Base-by-base conservation (phyloP, 92 coral and sea anemone genomes). In the Palythoa caribaeorum region DNA sequence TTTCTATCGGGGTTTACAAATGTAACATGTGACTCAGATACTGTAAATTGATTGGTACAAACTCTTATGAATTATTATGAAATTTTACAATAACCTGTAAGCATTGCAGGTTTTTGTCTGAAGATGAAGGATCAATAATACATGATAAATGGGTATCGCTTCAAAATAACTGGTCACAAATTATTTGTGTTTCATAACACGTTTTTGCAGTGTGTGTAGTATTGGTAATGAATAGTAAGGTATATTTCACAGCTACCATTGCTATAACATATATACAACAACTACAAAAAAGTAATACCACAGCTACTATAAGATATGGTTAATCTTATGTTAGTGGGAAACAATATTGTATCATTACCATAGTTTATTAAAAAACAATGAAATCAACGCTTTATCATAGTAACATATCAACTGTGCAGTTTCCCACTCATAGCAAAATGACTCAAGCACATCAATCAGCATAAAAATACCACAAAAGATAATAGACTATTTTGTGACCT, bases 241-340 rank as follows among this genome's bases (percentile, higher is more conserved):
- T 57, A 57, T 57, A 57, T 57, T 57, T 57, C 28, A 62, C 71
- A 65, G 71, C 16, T 65, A 65, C 71, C 71, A 65, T 65, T 16
- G 71, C 71, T 65, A 65, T 65, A 65, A 65, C 71, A 28, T 28
- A 65, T 65, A 65, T 65, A 65, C 71, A 65, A 15, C 9, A 65
- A 65, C 71, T 17, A 65, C 71, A 65, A 65, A 35, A 65, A 65
- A 65, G 71, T 65, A 65, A 65, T 65, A 65, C 71, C 71, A 65
- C 71, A 65, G 71, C 71, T 65, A 65, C 35, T 15, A 16, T 65
- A 65, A 15, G 71, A 16, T 65, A 65, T 65, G 71, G 71, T 65
- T 65, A 20, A 65, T 16, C 71, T 65, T 65, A 65, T 65, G 71
- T 65, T 38, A 65, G 71, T 65, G 71, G 71, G 71, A 65, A 65